These are phyloP conservation scores for Synergus laeviventris DNA, from an alignment of 2,888 invertebrate species.

Conservation along the genomic window DNA sequence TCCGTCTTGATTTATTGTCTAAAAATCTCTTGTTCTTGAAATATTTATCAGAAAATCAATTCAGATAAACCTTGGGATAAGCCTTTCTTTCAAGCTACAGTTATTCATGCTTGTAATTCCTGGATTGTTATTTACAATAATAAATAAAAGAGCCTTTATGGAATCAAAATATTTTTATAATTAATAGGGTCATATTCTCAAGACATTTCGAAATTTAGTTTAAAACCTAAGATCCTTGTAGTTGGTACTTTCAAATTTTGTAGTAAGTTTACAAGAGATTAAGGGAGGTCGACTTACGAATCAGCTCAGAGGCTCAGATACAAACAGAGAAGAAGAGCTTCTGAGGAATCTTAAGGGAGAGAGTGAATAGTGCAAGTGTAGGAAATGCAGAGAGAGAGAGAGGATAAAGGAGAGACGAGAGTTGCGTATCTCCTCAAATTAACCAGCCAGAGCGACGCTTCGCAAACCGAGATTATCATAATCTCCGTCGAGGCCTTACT, in stretches of 20 bases:
- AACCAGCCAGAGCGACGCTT: constrained; percentile 70
- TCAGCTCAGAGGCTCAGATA: constrained; percentile 58
- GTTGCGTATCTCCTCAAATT: constrained; percentile 71
- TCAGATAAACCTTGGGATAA: background rate
- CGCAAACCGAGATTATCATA: constrained; percentile 76
- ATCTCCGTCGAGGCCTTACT: constrained; percentile 73
- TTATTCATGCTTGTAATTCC: background rate
- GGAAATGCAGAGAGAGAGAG: constrained; percentile 48
- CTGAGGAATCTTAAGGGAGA: constrained; percentile 18
- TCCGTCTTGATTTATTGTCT: background rate
- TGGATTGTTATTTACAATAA: too few relatives aligned
- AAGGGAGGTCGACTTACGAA: constrained; percentile 61
- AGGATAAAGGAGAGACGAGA: constrained; percentile 52
- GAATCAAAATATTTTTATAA: background rate
- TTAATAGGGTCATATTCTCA: background rate
- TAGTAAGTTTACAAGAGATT: constrained; percentile 64
- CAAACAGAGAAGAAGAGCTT: constrained; percentile 50
- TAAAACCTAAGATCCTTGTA: background rate
- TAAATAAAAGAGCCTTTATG: too few relatives aligned
- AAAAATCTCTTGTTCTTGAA: background rate
- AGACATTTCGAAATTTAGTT: background rate
- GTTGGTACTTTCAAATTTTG: constrained; percentile 52
- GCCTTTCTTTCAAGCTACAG: background rate
- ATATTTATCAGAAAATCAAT: background rate
- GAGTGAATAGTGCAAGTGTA: constrained; percentile 46